Evolutionary conservation across 1,140 invertebrate species (phyloP).

Genomic region (Hycleus phaleratus): DNA sequence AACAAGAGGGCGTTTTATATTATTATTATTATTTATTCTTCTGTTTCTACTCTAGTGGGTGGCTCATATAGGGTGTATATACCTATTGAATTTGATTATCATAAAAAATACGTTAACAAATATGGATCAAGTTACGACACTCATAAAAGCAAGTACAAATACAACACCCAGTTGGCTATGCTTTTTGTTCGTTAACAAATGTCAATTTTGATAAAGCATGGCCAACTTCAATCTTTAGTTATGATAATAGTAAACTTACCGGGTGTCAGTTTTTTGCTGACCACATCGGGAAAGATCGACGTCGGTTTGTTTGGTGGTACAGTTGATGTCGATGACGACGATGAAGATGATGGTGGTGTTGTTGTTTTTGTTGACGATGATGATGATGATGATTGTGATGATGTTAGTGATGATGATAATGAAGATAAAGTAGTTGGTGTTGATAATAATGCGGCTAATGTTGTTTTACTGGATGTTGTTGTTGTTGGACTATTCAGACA

Average conservation of each 20-base stretch:
- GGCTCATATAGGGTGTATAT: too few species aligned
- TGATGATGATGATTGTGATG: slow-evolving; percentile 7
- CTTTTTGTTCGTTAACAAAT: too few species aligned
- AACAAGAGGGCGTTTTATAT: too few species aligned
- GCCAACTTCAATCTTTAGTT: too few species aligned
- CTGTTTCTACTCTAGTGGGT: too few species aligned
- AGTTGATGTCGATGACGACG: slow-evolving; percentile 22
- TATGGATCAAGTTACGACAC: too few species aligned
- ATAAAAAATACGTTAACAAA: too few species aligned
- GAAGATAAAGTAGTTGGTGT: slow-evolving; percentile 56
- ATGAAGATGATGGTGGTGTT: slow-evolving; percentile 51
- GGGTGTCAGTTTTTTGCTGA: slow-evolving; percentile 66
- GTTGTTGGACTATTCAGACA: not conserved
- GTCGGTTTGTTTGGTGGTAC: slow-evolving; percentile 43
- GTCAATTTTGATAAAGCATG: too few species aligned
- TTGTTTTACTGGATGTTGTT: not conserved
- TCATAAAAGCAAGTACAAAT: too few species aligned
- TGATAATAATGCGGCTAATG: slow-evolving; percentile 12
- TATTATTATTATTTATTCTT: too few species aligned
- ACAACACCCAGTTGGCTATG: too few species aligned
- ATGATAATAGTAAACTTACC: slow-evolving; percentile 48
- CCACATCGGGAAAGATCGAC: slow-evolving; percentile 38
- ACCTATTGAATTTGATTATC: too few species aligned
- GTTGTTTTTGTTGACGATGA: slow-evolving; percentile 40
- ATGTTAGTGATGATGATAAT: slow-evolving; percentile 34